Conservation (phyloP, 2,797 vertebrate genomes). For the Gastrophryne carolinensis region DNA sequence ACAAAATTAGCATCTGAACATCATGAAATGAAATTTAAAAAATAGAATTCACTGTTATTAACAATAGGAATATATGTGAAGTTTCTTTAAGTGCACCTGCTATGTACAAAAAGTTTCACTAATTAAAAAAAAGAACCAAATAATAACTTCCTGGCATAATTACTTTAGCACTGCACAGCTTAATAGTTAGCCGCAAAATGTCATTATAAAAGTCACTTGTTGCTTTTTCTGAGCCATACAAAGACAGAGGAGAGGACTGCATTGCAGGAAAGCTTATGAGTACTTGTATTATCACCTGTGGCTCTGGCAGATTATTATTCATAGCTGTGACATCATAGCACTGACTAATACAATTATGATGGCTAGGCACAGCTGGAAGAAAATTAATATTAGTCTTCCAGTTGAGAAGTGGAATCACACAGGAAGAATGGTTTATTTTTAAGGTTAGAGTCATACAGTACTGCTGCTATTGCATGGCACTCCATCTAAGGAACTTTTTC, state of each 20-base stretch:
- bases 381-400: slow-evolving; percentile 36
- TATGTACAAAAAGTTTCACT: too few species aligned
- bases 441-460: neutral
- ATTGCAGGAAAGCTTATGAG: neutral
- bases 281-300: slow-evolving; percentile 17
- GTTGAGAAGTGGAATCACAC: neutral
- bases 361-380: slow-evolving; percentile 18
- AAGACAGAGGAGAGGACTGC: neutral
- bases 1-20: too few species aligned
- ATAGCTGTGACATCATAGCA: slow-evolving; percentile 25
- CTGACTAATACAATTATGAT: slow-evolving; percentile 28
- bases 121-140: too few species aligned
- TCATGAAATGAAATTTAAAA: too few species aligned
- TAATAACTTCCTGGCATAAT: neutral
- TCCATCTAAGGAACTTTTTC: neutral
- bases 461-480: neutral
- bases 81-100: too few species aligned
- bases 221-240: neutral
- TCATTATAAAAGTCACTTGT: neutral
- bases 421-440: neutral
- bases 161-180: neutral
- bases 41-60: too few species aligned
- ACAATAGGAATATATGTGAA: too few species aligned
- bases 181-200: neutral
- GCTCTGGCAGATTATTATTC: slow-evolving; percentile 27